Conservation (phyloP, 2,113 vertebrate species). For the Phocoena sinus region DNA sequence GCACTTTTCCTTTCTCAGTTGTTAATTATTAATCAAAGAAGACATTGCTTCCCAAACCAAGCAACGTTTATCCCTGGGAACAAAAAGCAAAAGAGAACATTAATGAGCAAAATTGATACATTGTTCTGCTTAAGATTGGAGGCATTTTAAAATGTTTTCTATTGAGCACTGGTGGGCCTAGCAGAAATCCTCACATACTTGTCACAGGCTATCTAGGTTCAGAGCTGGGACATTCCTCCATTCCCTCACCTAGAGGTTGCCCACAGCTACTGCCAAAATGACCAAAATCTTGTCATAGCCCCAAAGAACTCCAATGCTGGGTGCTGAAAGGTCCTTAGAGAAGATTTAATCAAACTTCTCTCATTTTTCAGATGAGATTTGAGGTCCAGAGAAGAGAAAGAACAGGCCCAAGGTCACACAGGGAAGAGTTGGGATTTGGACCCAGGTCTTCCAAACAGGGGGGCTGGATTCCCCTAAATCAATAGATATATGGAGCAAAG, state of each 20-base stretch:
- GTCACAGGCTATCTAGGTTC: not conserved
- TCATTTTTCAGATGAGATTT: not conserved
- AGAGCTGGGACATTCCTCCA: not conserved
- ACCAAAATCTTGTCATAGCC: not conserved
- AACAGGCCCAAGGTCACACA: not conserved
- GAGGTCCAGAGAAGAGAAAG: not conserved
- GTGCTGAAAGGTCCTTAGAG: not conserved
- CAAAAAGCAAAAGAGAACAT: not conserved
- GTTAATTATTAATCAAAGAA: not conserved
- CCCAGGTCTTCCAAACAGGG: not conserved
- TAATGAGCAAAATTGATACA: not conserved
- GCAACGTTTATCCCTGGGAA: not conserved
- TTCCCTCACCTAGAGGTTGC: not conserved
- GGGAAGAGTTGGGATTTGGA: not conserved
- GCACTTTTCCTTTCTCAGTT: not conserved
- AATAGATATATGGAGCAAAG: not conserved
- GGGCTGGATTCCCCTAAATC: not conserved
- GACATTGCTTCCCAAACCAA: not conserved
- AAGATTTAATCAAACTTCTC: not conserved
- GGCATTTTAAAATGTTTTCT: not conserved
- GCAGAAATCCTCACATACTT: not conserved
- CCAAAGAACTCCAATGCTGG: not conserved
- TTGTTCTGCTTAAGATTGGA: not conserved
- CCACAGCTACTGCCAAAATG: not conserved
- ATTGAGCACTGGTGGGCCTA: not conserved